Base-by-base conservation (phyloP, 2,113 vertebrate species). In the Podiceps cristatus region DNA sequence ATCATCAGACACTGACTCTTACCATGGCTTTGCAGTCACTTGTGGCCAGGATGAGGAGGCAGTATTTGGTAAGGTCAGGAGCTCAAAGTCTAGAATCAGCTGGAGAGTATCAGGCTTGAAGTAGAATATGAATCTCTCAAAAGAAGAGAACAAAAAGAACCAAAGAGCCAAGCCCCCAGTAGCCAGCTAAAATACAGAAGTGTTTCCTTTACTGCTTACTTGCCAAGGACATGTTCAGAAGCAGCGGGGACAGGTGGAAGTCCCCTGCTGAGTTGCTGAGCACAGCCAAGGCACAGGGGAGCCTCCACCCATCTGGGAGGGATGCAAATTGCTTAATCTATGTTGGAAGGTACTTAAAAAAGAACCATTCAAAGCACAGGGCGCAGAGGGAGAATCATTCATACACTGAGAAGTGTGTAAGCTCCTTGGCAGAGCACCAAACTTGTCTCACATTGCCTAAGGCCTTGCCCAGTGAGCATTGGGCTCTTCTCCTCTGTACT, bases 261-360 rank as follows among this genome's bases (percentile, higher is more conserved):
- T 60, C 13, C 27, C 8, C 52, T 60, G 17, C 52, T 29, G 45
- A 23, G 25, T 12, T 71, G 33, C 74, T 29, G 29, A 64, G 29
- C 24, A 13, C 0, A 0, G 22, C 18, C 47, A 37, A 1, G 9
- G 18, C 53, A 12, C 56, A 28, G 15, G 25, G 18, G 27, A 80
- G 9, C 20, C 49, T 56, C 23, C 55, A 52, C 12, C 10, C 29
- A 9, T 11, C 11, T n/a, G 31, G 18, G 27, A 88, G 28, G 24
- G 28, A 79, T 17, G 5, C 25, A 24, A 56, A 25, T 52, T 28
- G 16, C 29, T 68, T n/a, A 62, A 37, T 62, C 6, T 2, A 0
- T 25, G 15, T 55, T 50, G 17, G 71, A 71, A 96, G 13, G 22
- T 45, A 44, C 15, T 53, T 49, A 1, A 33, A 66, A 88, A 58